These are phyloP conservation scores for Diorhabda carinulata DNA, from an alignment of 1,140 invertebrate genomes.

Conservation along the genomic window DNA sequence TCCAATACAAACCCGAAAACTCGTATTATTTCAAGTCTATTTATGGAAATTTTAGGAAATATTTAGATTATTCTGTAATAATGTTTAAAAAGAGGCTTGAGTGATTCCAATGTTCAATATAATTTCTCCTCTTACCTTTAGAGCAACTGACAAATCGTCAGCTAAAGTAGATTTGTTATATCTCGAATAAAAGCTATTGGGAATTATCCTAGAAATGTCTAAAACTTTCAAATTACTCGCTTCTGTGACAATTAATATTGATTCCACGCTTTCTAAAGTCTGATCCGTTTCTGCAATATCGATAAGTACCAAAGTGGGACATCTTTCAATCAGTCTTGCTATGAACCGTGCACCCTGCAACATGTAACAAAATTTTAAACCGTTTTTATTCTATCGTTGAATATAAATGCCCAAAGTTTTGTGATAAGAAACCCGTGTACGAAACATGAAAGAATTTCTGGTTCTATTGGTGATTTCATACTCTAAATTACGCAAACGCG, in stretches of 20 bases:
- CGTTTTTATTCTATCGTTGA: no score
- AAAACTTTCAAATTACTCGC: constrained; percentile 51
- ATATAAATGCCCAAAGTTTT: no score
- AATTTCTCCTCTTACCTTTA: constrained; percentile 37
- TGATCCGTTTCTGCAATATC: constrained; percentile 56
- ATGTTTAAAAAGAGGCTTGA: no score
- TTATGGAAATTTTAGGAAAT: no score
- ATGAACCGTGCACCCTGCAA: constrained; percentile 49
- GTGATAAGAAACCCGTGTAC: no score
- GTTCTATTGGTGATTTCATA: no score
- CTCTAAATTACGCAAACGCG: no score
- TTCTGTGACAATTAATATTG: constrained; percentile 27
- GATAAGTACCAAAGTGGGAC: constrained; percentile 48
- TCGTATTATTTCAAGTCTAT: no score
- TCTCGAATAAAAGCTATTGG: constrained; percentile 38
- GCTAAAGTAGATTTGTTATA: constrained; percentile 43
- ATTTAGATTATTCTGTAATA: no score
- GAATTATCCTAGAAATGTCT: constrained; percentile 55
- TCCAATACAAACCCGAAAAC: no score
- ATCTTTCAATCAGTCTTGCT: constrained; percentile 49
- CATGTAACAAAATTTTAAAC: not conserved
- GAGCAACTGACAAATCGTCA: constrained; percentile 38
- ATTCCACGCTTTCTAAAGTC: constrained; percentile 51
- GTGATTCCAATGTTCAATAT: no score
- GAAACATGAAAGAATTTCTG: no score